Percentiles rank a stretch among this genome's conserved stretches.
Evolutionary conservation across 2,113 vertebrate species (phyloP).

Genomic region (Nycticebus coucang): DNA sequence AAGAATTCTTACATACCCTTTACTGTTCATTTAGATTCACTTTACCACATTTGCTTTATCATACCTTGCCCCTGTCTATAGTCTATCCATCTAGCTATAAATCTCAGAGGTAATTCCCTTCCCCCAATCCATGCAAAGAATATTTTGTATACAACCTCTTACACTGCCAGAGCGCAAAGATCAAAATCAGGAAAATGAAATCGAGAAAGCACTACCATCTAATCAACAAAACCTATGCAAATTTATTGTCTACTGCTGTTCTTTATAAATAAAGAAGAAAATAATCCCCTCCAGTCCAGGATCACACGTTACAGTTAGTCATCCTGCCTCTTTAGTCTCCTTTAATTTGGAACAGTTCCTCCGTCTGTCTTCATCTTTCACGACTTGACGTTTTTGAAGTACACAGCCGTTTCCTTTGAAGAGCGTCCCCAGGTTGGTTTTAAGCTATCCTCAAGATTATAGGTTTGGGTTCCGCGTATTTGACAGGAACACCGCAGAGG

Average conservation of each 20-base stretch:
- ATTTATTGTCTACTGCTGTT: not conserved
- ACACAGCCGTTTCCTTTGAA: not conserved
- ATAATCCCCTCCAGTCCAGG: too few species aligned
- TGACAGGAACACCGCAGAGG: not conserved
- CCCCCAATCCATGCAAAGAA: not conserved
- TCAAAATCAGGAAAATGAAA: not conserved
- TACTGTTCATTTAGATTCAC: not conserved
- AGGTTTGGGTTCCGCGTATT: not conserved
- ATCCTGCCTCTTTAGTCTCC: not conserved
- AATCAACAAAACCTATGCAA: not conserved
- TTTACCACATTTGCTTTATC: not conserved
- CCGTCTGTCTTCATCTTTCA: not conserved
- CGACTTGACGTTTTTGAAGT: not conserved
- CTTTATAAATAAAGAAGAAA: not conserved
- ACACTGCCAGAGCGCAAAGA: not conserved
- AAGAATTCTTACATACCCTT: not conserved
- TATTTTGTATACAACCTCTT: not conserved
- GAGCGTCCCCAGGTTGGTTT: not conserved
- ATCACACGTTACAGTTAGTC: not conserved
- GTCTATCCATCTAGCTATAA: not conserved
- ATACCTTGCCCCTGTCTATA: not conserved
- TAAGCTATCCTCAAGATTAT: not conserved
- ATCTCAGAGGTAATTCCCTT: not conserved
- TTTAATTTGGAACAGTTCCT: not conserved
- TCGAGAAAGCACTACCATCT: not conserved